Conservation (phyloP, 2,797 vertebrate species). For the Eleutherodactylus coqui region DNA sequence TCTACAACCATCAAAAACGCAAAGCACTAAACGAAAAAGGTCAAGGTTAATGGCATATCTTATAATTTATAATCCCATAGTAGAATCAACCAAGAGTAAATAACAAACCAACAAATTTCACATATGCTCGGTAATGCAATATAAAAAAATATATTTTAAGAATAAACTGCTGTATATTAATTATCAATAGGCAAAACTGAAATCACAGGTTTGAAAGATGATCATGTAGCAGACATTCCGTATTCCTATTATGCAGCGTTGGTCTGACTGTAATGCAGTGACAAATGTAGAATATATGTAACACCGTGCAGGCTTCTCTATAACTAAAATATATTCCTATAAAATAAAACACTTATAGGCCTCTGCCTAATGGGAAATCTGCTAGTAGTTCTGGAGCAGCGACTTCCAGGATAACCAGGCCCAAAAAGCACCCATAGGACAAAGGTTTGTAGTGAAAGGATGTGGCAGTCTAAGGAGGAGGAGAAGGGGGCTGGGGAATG, state of each 20-base stretch:
- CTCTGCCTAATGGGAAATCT: constrained; percentile 33
- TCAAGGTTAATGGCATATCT: background rate
- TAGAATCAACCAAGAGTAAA: background rate
- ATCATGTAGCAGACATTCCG: background rate
- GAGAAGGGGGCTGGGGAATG: constrained; percentile 39
- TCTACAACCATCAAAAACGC: background rate
- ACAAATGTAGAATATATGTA: background rate
- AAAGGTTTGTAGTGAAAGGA: constrained; percentile 31
- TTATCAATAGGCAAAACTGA: background rate
- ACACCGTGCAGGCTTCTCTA: background rate
- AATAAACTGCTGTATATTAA: background rate
- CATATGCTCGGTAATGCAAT: background rate
- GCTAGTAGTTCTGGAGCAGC: constrained; percentile 11
- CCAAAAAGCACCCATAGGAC: constrained; percentile 37
- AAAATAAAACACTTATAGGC: constrained; percentile 29
- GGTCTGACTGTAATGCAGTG: background rate
- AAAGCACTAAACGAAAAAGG: background rate
- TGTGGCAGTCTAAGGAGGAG: constrained; percentile 45
- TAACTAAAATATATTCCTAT: background rate
- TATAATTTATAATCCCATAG: background rate
- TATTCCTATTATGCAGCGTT: background rate
- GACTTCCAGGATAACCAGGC: constrained; percentile 41
- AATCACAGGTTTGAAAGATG: background rate
- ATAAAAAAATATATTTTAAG: background rate
- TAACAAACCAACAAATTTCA: background rate